Conservation (phyloP, 2,797 vertebrate species). For the Mallotus villosus region DNA sequence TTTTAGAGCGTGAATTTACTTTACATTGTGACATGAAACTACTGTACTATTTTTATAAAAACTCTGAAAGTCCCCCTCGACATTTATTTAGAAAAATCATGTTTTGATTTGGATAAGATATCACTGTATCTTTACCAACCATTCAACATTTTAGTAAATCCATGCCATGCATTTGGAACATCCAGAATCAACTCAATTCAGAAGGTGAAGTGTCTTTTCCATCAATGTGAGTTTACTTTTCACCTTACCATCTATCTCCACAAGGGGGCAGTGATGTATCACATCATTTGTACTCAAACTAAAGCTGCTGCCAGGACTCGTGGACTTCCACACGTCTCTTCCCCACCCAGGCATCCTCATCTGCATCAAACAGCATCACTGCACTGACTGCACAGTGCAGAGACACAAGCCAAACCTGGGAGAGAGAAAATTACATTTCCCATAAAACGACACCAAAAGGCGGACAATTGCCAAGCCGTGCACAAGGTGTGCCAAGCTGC, state of each 20-base stretch:
- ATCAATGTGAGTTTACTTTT: not conserved
- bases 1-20: no score
- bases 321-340: conserved; percentile 38
- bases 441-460: not conserved
- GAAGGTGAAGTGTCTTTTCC: no score
- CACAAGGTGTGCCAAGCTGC: not conserved
- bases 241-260: conserved; percentile 26
- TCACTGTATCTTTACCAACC: no score
- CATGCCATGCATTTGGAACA: no score
- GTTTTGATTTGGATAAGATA: no score
- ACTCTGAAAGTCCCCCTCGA: no score
- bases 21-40: no score
- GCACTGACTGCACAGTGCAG: conserved; percentile 48
- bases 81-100: no score
- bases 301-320: not conserved
- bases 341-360: conserved; percentile 41
- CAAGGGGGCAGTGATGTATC: conserved; percentile 64
- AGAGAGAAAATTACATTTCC: not conserved
- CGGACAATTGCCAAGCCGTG: conserved; percentile 21
- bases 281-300: not conserved
- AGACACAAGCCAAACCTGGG: conserved; percentile 11
- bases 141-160: no score
- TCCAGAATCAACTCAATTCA: no score
- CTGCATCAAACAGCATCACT: conserved; percentile 48
- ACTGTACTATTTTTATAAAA: no score